Base-by-base conservation (phyloP, 2,113 vertebrate species). In the Tachysurus fulvidraco region DNA sequence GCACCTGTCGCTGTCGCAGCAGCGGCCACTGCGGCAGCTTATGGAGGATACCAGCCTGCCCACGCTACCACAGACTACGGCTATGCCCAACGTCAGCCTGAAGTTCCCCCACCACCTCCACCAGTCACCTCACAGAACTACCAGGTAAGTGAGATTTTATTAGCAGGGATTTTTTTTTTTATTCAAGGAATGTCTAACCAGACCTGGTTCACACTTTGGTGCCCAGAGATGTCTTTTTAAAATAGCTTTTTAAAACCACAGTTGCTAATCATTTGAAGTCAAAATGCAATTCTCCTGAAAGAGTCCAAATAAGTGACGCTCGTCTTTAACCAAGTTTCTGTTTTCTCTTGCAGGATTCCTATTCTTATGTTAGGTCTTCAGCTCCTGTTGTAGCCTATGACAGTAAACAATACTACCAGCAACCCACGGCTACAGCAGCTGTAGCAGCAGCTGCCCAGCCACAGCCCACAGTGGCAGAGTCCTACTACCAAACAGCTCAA, bases 111-210 rank as follows among this genome's bases (percentile, higher is more conserved):
- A 0, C 98, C 98, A 0, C 98, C 98, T 0, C 97, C 98, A 5
- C 98, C 98, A 0, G 98, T 97, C 92, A 99, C 98, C 83, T 98
- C 98, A 0, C 98, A 99, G 90, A 99, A 98, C 91, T 99, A 99
- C 92, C 98, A 99, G 97, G 98, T 98, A 93, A 92, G 85, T 86
- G 7, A 46, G 30, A 52, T 67, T 16, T 4, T 1, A 14, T 16
- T 16, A 30, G 17, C 1, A 50, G 17, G 52, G 50, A 1, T 76
- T 36, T 41, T 3, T 76, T 36, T 41, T 3, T 13, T 77, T 62
- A 23, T 28, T 78, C 23, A 64, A 71, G 21, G 0, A 30, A 50
- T 52, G n/a, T 76, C 36, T 55, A 36, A 50, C 36, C 19, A 83
- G n/a, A 36, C 50, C 16, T 44, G 9, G 13, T 84, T 60, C 13